These are phyloP conservation scores for Aleiodes leptofemur DNA, from an alignment of 2,888 invertebrate genomes.

Conservation along the genomic window DNA sequence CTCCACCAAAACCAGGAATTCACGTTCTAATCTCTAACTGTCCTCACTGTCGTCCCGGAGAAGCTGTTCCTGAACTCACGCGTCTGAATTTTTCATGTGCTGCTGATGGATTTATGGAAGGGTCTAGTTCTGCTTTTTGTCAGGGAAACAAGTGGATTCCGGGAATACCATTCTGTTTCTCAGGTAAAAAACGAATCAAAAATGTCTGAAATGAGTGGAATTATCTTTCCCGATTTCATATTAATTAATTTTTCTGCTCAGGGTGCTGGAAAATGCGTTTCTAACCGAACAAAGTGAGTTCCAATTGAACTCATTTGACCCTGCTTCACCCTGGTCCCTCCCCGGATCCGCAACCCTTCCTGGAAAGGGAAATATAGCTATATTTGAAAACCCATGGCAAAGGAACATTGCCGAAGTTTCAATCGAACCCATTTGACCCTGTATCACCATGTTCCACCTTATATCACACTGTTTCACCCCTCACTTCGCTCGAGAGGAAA, in stretches of 20 bases:
- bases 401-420: no score
- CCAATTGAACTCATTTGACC: no score
- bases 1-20: conserved; percentile 57
- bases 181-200: conserved; percentile 46
- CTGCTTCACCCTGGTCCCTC: no score
- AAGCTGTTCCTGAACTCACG: conserved; percentile 61
- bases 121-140: conserved; percentile 58
- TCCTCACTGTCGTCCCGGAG: conserved; percentile 61
- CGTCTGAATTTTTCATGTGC: conserved; percentile 61
- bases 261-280: not conserved
- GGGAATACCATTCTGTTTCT: conserved; percentile 56
- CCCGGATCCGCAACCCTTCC: no score
- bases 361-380: no score
- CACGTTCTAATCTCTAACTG: conserved; percentile 58
- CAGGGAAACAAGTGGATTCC: conserved; percentile 62
- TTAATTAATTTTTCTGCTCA: not conserved
- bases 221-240: not conserved
- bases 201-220: not conserved
- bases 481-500: no score
- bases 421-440: no score
- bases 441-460: no score
- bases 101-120: conserved; percentile 56
- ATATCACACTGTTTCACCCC: no score
- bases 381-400: no score
- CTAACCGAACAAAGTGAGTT: no score